Evolutionary conservation across 2,797 vertebrate species (phyloP), one percentile per base, ranked within the genome.

Genomic region (Steatocranus sp.): DNA sequence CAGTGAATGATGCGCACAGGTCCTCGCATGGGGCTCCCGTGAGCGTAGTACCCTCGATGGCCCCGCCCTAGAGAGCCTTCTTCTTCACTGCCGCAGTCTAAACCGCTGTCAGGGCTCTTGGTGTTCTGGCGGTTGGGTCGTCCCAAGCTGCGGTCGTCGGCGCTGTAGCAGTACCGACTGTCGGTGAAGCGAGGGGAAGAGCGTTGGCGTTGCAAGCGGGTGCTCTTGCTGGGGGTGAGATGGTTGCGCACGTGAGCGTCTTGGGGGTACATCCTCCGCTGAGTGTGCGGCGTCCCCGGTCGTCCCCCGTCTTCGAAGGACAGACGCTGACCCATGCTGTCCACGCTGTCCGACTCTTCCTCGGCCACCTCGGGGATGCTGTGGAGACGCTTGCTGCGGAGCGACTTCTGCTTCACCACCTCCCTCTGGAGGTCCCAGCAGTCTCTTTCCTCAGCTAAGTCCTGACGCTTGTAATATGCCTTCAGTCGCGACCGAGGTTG

Each of bases 311-410:
- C 95, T 83, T 96, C 94, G 2, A 95, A 95, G 83, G 90, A 90
- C 51, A 95, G 85, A 8, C 92, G 93, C 79, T 96, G 96, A 79
- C 94, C 95, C 89, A 93, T 88, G 80, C 89, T 84, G 81, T 96
- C 96, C 80, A 94, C 80, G 6, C 89, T 87, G 80, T 98, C 98
- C 1, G 93, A 90, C 32, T 98, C 97, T 90, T 99, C 99, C 96
- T 99, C 98, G 0, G 98, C 97, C 92, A 99, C 98, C 96, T 99
- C 99, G 0, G 99, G 98, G 92, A 99, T 99, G 97, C 98, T 99
- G 96, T 97, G 98, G 85, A 99, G 98, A 76, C 96, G 97, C 90
- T 98, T 97, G 92, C 96, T 97, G 92, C 97, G 98, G 23, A 95
- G 97, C 11, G 94, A 97, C 87, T 93, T 96, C 87, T 97, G 98